Conservation (phyloP, 2,113 vertebrate species). For the Megaptera novaeangliae region DNA sequence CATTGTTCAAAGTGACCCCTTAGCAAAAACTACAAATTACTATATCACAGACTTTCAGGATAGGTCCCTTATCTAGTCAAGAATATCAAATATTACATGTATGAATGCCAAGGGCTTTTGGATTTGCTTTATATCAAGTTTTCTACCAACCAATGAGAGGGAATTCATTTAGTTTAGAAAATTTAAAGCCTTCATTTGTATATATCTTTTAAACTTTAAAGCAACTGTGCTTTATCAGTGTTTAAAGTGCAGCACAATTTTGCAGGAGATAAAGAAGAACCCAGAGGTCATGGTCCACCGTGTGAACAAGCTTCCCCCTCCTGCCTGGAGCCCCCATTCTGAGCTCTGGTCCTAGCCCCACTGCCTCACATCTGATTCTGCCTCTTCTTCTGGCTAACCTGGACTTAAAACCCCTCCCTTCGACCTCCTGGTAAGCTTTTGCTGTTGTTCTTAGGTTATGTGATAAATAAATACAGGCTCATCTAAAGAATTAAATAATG, state of each 20-base stretch:
- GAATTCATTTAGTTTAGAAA: background rate
- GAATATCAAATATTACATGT: background rate
- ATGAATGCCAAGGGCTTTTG: background rate
- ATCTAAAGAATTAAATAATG: background rate
- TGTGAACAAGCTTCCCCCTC: too few species aligned
- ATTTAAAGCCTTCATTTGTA: background rate
- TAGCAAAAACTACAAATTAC: background rate
- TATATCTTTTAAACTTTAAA: background rate
- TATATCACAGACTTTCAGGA: background rate
- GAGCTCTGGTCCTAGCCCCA: background rate
- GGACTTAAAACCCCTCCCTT: background rate
- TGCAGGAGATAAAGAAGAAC: background rate
- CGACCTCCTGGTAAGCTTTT: background rate
- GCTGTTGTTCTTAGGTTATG: background rate
- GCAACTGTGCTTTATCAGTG: background rate
- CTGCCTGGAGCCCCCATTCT: background rate
- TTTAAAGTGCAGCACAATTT: background rate
- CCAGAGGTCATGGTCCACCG: background rate
- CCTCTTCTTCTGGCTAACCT: background rate
- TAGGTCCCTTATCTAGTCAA: background rate
- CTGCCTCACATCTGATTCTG: background rate
- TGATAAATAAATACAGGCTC: background rate
- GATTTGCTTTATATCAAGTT: background rate
- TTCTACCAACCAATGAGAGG: background rate
- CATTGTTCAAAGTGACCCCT: background rate